Evolutionary conservation across 2,888 invertebrate genomes (phyloP).

Genomic region (Creontiades dilutus): DNA sequence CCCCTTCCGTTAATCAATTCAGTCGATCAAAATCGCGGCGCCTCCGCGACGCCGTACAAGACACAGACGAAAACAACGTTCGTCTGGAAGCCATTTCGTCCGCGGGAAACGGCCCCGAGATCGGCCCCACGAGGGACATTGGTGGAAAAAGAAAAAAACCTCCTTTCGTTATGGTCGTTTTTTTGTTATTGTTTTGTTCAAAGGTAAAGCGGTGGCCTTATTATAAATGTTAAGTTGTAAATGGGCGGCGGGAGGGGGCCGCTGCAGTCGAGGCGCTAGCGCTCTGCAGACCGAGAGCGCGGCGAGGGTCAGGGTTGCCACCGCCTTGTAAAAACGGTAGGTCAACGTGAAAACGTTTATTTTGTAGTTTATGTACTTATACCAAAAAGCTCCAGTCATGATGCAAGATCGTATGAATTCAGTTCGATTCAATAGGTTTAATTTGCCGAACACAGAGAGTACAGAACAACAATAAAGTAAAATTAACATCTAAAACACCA

Average conservation of each 20-base stretch:
- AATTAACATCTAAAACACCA: too few relatives aligned
- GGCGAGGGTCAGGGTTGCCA: not conserved
- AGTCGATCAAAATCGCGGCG: slow-evolving; percentile 50
- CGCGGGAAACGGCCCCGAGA: not conserved
- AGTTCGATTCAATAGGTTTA: too few relatives aligned
- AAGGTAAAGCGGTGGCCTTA: not conserved
- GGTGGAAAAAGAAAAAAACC: not conserved
- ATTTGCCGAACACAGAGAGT: too few relatives aligned
- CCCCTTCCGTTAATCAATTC: slow-evolving; percentile 54
- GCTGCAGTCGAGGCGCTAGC: slow-evolving; percentile 52
- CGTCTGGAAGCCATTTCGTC: not conserved
- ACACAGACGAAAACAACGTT: not conserved
- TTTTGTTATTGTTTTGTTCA: not conserved
- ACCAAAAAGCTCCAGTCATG: too few relatives aligned
- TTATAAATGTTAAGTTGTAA: slow-evolving; percentile 49
- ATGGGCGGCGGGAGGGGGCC: not conserved
- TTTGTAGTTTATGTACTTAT: too few relatives aligned
- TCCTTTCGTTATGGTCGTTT: not conserved
- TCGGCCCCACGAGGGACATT: not conserved
- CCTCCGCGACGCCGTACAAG: slow-evolving; percentile 26
- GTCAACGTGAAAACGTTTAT: not conserved
- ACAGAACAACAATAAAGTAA: too few relatives aligned
- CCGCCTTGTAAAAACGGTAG: not conserved
- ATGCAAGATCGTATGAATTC: too few relatives aligned
- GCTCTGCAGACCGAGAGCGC: slow-evolving; percentile 42